phyloP scores from a whole-genome alignment of 2,113 vertebrate species.

The Benitochromis conjunctus region DNA sequence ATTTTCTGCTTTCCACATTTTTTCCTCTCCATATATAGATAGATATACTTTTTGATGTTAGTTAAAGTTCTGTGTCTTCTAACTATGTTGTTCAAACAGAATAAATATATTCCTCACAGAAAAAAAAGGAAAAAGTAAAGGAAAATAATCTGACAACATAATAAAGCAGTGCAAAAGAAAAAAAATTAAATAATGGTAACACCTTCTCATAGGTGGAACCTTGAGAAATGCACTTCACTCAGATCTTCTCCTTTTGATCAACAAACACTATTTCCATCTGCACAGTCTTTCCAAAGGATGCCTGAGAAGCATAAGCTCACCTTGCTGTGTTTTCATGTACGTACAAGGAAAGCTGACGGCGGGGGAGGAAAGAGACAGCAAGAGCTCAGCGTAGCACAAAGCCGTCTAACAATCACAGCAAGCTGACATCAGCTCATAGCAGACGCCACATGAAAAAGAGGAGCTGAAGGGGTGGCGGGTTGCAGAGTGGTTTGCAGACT shows the following conservation, averaged over 20 bases:
- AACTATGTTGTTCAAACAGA: not conserved
- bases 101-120: not conserved
- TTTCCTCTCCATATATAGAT: not conserved
- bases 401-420: not conserved
- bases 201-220: not conserved
- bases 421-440: not conserved
- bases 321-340: not conserved
- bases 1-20: not conserved
- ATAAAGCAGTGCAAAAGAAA: too few species aligned
- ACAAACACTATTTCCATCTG: not conserved
- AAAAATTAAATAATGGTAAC: not conserved
- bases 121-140: fast-evolving
- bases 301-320: not conserved
- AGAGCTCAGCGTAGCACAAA: not conserved
- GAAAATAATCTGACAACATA: not conserved
- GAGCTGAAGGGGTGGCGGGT: not conserved
- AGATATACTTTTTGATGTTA: too few species aligned
- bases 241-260: fast-evolving
- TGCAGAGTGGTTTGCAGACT: not conserved
- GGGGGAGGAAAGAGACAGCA: not conserved
- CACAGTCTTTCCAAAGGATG: not conserved
- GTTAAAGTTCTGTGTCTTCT: not conserved
- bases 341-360: not conserved
- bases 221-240: not conserved
- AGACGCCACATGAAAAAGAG: not conserved